Evolutionary conservation across 2,888 invertebrate species (phyloP).

Genomic region (Diaperis boleti): DNA sequence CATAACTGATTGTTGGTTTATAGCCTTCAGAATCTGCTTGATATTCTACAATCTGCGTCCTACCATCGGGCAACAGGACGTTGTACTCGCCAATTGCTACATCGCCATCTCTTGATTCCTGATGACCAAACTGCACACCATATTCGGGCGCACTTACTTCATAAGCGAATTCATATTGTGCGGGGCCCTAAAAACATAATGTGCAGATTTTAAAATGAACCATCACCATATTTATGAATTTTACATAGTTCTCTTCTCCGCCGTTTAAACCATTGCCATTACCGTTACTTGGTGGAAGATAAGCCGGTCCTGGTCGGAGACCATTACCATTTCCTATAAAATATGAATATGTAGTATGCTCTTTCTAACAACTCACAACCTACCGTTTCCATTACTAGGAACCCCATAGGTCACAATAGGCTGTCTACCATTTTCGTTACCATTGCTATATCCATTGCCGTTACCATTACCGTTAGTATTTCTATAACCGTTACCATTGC

Average conservation of each 20-base stretch:
- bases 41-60: slow-evolving; percentile 88
- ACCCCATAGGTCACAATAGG: slow-evolving; percentile 10
- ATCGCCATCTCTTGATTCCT: slow-evolving; percentile 86
- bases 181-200: slow-evolving; percentile 82
- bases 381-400: slow-evolving; percentile 6
- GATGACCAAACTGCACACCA: slow-evolving; percentile 86
- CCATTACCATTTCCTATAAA: slow-evolving; percentile 10
- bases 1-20: slow-evolving; percentile 85
- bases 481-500: slow-evolving; percentile 49
- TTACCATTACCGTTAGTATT: slow-evolving; percentile 45
- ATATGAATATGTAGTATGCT: background rate
- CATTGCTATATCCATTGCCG: slow-evolving; percentile 54
- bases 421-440: slow-evolving; percentile 43
- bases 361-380: background rate
- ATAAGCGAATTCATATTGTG: slow-evolving; percentile 89
- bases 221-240: slow-evolving; percentile 1
- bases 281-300: slow-evolving; percentile 37
- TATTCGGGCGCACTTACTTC: slow-evolving; percentile 85
- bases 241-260: slow-evolving; percentile 45
- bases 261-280: slow-evolving; percentile 45
- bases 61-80: slow-evolving; percentile 87
- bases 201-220: slow-evolving; percentile 2
- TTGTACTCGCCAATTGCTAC: slow-evolving; percentile 86
- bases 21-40: slow-evolving; percentile 86
- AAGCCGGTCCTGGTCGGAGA: slow-evolving; percentile 5